Conservation (phyloP, 2,888 invertebrate species). For the Doris montereyensis region DNA sequence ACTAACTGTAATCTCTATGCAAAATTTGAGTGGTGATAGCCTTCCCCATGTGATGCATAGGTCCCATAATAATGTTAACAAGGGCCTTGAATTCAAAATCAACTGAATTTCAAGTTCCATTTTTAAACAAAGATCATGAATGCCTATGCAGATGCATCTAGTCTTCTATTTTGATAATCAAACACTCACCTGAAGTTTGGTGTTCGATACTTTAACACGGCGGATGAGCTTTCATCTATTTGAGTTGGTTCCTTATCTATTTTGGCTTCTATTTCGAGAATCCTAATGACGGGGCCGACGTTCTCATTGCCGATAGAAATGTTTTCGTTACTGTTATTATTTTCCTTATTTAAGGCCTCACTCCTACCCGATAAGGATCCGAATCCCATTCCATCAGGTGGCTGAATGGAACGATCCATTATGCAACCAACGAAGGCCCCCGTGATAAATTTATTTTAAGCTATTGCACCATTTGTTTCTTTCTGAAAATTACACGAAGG, state of each 20-base stretch:
- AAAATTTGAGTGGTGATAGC: too few relatives aligned
- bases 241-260: slow-evolving; percentile 69
- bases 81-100: too few relatives aligned
- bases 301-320: slow-evolving; percentile 44
- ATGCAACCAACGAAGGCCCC: not conserved
- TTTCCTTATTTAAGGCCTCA: slow-evolving; percentile 44
- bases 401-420: slow-evolving; percentile 48
- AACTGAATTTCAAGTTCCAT: too few relatives aligned
- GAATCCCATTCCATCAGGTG: slow-evolving; percentile 47
- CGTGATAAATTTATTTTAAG: slow-evolving; percentile 28
- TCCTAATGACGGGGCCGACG: slow-evolving; percentile 51
- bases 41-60: too few relatives aligned
- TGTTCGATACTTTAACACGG: slow-evolving; percentile 69
- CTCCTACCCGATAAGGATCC: slow-evolving; percentile 44
- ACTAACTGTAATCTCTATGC: too few relatives aligned
- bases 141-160: not conserved
- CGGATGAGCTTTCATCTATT: slow-evolving; percentile 67
- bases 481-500: slow-evolving; percentile 37
- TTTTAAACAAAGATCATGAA: too few relatives aligned
- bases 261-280: slow-evolving; percentile 60
- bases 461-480: slow-evolving; percentile 39
- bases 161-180: not conserved
- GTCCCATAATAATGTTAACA: too few relatives aligned
- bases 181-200: slow-evolving; percentile 68
- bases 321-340: slow-evolving; percentile 46